Evolutionary conservation across 2,113 vertebrate species (phyloP).

Genomic region (Propithecus coquereli): DNA sequence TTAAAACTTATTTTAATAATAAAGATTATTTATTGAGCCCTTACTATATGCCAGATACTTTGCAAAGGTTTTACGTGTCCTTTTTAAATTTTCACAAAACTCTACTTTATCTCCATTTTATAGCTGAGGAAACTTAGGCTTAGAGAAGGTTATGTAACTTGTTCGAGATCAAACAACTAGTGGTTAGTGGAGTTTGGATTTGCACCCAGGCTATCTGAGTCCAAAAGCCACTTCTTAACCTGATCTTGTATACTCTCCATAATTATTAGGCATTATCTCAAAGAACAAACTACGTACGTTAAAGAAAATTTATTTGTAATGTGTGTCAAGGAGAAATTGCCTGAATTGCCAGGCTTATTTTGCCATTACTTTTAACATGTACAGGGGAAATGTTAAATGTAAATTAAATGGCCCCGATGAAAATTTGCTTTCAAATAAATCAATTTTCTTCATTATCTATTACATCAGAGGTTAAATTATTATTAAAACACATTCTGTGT

Average conservation of each 20-base stretch:
- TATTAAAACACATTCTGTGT: neutral
- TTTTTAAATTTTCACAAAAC: neutral
- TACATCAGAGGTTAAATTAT: neutral
- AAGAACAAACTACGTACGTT: neutral
- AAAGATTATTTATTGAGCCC: neutral
- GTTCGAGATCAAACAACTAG: neutral
- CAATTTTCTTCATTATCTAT: neutral
- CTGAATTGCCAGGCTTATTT: neutral
- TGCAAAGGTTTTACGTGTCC: neutral
- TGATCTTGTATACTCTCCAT: neutral
- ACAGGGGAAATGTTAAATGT: neutral
- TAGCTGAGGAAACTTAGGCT: neutral
- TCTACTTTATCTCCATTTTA: neutral
- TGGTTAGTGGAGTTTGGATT: neutral
- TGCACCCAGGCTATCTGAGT: neutral
- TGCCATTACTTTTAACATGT: neutral
- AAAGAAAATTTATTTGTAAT: slow-evolving; percentile 2
- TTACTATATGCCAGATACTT: neutral
- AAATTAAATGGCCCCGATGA: neutral
- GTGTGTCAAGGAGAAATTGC: neutral
- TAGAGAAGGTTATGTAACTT: neutral
- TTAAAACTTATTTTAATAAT: neutral
- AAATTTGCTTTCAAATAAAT: neutral
- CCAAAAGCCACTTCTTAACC: neutral
- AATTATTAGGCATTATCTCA: neutral